Base-by-base conservation (phyloP, 2,113 vertebrate genomes). In the Neotragus moschatus region DNA sequence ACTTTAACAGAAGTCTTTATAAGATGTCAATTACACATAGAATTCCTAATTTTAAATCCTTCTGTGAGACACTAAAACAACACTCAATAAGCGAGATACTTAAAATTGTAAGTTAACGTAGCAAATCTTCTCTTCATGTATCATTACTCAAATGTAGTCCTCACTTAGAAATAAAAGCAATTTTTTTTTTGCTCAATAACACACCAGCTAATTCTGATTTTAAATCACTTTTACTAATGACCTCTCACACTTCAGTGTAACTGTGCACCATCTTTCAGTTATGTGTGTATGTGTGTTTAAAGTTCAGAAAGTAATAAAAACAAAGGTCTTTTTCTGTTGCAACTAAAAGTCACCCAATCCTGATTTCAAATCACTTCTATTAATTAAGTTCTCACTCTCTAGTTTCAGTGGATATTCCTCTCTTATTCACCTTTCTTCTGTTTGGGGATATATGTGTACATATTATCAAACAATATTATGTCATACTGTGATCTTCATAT, bases 341-440 rank as follows among this genome's bases (percentile, higher is more conserved):
- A 96, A 96, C 93, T 97, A 96, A 96, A 97, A 81, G 45, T 36
- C 79, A 97, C 84, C 43, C 91, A 60, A 70, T 90, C 14, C 33
- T 90, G 36, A 90, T 93, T 86, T 96, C 77, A 79, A 14, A 94
- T 81, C 85, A 95, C 90, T 63, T 55, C 30, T 96, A 15, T 79
- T 96, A 90, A 97, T n/a, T 89, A 96, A 97, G 23, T 33, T 90
- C 25, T 96, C 56, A 45, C 25, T 90, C 13, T 84, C 39, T 13
- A 15, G 49, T 95, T 81, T 70, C 88, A 70, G 4, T 49, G 26
- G 53, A 11, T 90, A 53, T 92, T 95, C 88, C 94, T 97, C 19
- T 97, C 94, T 97, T 90, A 94, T 91, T 89, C 93, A 49, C 87
- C 96, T 94, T 94, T 98, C 70, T 98, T 97, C 94, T 94, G 28